Base-by-base conservation (phyloP, 1,140 invertebrate species). In the Penaeus indicus region DNA sequence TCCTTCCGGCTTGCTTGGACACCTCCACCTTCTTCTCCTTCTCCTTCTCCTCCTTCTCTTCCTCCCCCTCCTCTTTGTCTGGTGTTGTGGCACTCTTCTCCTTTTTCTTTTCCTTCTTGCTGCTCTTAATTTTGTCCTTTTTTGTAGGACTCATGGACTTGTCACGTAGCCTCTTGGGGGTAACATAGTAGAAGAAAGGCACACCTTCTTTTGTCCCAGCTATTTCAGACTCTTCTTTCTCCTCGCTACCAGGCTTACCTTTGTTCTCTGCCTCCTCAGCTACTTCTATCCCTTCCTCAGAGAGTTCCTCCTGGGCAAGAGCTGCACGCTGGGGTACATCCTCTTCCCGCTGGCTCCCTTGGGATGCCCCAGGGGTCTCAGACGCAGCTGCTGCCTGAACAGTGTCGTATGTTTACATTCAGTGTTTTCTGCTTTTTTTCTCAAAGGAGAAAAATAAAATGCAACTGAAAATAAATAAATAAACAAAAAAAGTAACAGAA, bases 111-210 rank as follows among this genome's bases (percentile, higher is more conserved):
- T 54, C 27, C n/a, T 60, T 61, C n/a, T 27, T 54, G 38, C 22
- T 77, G 38, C 19, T 86, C 38, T 32, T 54, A 54, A 54, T 16
- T 16, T 54, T 54, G 54, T 54, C 16, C 54, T 86, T 72, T 19
- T 32, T 72, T 8, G 32, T 72, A 32, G 32, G 67, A 10, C 67
- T 72, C 21, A 25, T 19, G 19, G n/a, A 63, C 42, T 83, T 88
- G 19, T n/a, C 38, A 27, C 67, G 32, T 62, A 91, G 80, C 42
- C 77, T 84, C 64, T 87, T 89, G 21, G 90, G 90, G 18, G 90
- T 91, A 1, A 91, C 85, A 80, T 91, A 91, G 72, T 89, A 91
- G n/a, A 91, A 89, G 54, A 91, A 91, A 0, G 90, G 90, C 8
- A 91, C 85, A 1, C 69, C 62, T n/a, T 88, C 86, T 38, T 22